These are phyloP conservation scores for Rhinolophus ferrumequinum DNA, from an alignment of 2,113 vertebrate genomes.

Conservation along the genomic window DNA sequence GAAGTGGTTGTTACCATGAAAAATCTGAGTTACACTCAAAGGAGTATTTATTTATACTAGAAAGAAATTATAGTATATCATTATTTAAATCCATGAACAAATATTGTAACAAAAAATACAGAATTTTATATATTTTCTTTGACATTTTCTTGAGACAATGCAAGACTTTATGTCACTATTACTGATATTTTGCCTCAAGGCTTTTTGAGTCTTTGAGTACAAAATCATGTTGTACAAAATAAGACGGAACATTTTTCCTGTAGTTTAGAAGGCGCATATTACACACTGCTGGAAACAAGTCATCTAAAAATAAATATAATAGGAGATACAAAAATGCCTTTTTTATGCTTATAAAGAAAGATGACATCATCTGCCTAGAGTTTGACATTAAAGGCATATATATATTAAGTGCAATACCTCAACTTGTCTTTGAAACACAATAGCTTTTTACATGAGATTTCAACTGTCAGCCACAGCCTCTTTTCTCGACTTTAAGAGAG, in stretches of 20 bases:
- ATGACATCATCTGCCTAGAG: slow-evolving; percentile 69
- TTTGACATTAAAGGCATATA: slow-evolving; percentile 78
- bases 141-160: not conserved
- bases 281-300: slow-evolving; percentile 57
- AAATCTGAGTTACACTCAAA: not conserved
- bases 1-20: not conserved
- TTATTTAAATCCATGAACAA: slow-evolving; percentile 25
- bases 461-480: slow-evolving; percentile 74
- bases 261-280: not conserved
- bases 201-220: not conserved
- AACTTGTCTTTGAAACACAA: slow-evolving; percentile 73
- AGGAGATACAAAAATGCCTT: slow-evolving; percentile 69
- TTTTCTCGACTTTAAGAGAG: slow-evolving; percentile 76
- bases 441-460: slow-evolving; percentile 80
- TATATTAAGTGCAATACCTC: slow-evolving; percentile 70
- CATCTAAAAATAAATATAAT: slow-evolving; percentile 65
- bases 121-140: not conserved
- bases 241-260: not conserved
- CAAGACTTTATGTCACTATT: not conserved
- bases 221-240: not conserved
- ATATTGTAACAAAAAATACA: not conserved
- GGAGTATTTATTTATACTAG: not conserved
- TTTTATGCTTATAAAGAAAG: slow-evolving; percentile 82
- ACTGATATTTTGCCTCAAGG: not conserved
- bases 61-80: not conserved